Base-by-base conservation (phyloP, 2,797 vertebrate genomes). In the Cirrhinus molitorella region DNA sequence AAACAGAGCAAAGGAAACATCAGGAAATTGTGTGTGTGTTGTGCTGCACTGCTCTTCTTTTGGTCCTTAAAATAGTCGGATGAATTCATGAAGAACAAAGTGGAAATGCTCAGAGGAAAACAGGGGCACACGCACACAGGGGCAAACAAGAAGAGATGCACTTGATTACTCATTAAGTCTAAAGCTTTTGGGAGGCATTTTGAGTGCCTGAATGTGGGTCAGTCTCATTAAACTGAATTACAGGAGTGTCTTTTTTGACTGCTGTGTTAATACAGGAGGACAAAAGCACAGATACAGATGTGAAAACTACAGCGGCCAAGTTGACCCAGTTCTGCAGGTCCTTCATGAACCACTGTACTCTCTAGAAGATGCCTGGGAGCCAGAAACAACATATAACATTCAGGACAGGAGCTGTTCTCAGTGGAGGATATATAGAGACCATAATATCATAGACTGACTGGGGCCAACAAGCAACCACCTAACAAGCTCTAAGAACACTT, bases 71-170 rank as follows among this genome's bases (percentile, higher is more conserved):
- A 74, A 81, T 57, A 74, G 59, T 34, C 5, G 1, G 55, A 28
- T 59, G 40, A 76, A 81, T 25, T 81, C 79, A 85, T 76, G 61
- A 85, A 61, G 83, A 74, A 68, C 40, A 43, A 25, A 81, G 34
- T 57, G 23, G 61, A 70, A 77, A 28, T 31, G 43, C 53, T 76
- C 17, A 49, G 37, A 81, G 65, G 80, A 23, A 72, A 55, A 72
- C 19, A 7, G 16, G 73, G 43, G 37, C 79, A 45, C 43, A 65
- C 57, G 75, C 19, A n/a, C 51, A 53, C 51, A 19, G 9, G 17
- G 43, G 12, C 43, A 65, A 65, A 65, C 59, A 78, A 65, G 17
- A 49, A 77, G 74, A 77, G 57, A 78, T 47, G 75, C 57, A 65
- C 23, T 78, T 78, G 59, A 78, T 65, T 65, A 83, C 51, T 65